Conservation (phyloP, 1,140 invertebrate species). For the roundworm (Caenorhabditis elegans) region WBcel235 BX284603.4:2668501-2669000, state of each 20-base stretch:
- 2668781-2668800: slow-evolving; percentile 53
- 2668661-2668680: slow-evolving; percentile 60
- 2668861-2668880: slow-evolving; percentile 59
- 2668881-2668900: slow-evolving; percentile 61
- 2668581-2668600: slow-evolving; percentile 51
- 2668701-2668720: slow-evolving; percentile 53
- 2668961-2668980: slow-evolving; percentile 63
- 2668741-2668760: slow-evolving; percentile 63
- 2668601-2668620: slow-evolving; percentile 63
- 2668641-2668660: slow-evolving; percentile 57
- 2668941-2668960: slow-evolving; percentile 60
- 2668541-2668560: slow-evolving; percentile 63
- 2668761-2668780: slow-evolving; percentile 58
- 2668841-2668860: slow-evolving; percentile 60
- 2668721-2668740: slow-evolving; percentile 64
- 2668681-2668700: slow-evolving; percentile 63
- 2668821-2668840: slow-evolving; percentile 63
- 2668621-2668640: slow-evolving; percentile 52
- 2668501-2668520: slow-evolving; percentile 62
- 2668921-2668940: slow-evolving; percentile 61
- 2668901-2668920: slow-evolving; percentile 64
- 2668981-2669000: slow-evolving; percentile 64
- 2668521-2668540: slow-evolving; percentile 57
- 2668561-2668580: slow-evolving; percentile 56
- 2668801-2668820: slow-evolving; percentile 61